Evolutionary conservation across 2,888 invertebrate genomes (phyloP).

Genomic region (Thyatira batis): DNA sequence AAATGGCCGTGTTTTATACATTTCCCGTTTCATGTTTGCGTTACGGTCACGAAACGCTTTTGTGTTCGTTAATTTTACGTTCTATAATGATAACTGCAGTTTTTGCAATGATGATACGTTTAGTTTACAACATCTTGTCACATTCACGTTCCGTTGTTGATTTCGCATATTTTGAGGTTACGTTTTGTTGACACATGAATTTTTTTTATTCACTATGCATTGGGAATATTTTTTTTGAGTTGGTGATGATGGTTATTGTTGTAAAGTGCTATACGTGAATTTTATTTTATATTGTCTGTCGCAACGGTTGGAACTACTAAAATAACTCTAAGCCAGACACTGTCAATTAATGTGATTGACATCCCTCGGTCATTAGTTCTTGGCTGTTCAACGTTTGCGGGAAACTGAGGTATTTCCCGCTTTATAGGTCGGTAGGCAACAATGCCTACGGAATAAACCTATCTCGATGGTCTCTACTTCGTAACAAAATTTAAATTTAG

Average conservation of each 20-base stretch:
- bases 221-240: neutral
- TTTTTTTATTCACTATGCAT: slow-evolving; percentile 18
- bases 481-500: neutral
- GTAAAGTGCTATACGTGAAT: neutral
- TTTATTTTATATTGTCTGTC: slow-evolving; percentile 23
- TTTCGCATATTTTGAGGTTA: slow-evolving; percentile 74
- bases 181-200: slow-evolving; percentile 69
- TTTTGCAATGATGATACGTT: slow-evolving; percentile 28
- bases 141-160: slow-evolving; percentile 73
- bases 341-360: slow-evolving; percentile 81
- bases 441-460: slow-evolving; percentile 9
- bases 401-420: slow-evolving; percentile 33
- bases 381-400: slow-evolving; percentile 26
- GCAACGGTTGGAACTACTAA: slow-evolving; percentile 25
- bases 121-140: slow-evolving; percentile 47
- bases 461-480: neutral
- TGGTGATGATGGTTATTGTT: neutral
- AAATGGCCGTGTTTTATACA: slow-evolving; percentile 79
- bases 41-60: slow-evolving; percentile 37
- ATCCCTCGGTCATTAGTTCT: slow-evolving; percentile 70
- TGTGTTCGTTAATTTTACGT: slow-evolving; percentile 24
- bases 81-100: slow-evolving; percentile 32
- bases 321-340: slow-evolving; percentile 49
- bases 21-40: slow-evolving; percentile 63
- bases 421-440: slow-evolving; percentile 37